Evolutionary conservation across 2,888 invertebrate species (phyloP).

Genomic region (Chaitophorus viminalis): DNA sequence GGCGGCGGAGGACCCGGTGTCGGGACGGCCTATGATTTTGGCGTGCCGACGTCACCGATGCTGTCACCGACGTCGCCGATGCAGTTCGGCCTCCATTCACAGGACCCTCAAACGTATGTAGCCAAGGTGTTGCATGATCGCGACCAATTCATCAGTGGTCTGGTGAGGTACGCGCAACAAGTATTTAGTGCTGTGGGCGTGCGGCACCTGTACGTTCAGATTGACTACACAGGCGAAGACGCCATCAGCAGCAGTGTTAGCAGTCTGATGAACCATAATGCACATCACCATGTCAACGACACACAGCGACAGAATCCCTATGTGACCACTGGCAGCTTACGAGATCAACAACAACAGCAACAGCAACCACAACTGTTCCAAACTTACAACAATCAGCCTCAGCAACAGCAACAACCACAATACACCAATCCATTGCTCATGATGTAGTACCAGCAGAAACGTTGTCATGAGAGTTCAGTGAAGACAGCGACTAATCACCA

Average conservation of each 20-base stretch:
- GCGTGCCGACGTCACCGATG: not conserved
- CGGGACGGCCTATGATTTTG: slow-evolving; percentile 41
- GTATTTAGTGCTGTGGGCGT: slow-evolving; percentile 94
- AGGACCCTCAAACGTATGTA: not conserved
- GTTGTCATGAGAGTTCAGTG: not conserved
- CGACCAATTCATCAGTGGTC: slow-evolving; percentile 21
- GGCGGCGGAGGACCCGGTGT: slow-evolving; percentile 67
- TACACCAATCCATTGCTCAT: slow-evolving; percentile 29
- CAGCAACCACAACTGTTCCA: not conserved
- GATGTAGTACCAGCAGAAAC: not conserved
- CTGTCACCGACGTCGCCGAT: not conserved
- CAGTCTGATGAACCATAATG: not conserved
- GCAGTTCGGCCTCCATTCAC: too few relatives aligned
- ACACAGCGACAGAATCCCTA: slow-evolving; percentile 6
- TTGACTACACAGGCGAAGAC: slow-evolving; percentile 81
- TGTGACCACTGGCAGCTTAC: not conserved
- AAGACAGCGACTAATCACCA: not conserved
- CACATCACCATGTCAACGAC: slow-evolving; percentile 12
- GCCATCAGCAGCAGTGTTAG: not conserved
- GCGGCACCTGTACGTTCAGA: slow-evolving; percentile 89
- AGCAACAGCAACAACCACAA: not conserved
- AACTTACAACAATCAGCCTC: too few relatives aligned
- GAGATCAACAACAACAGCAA: not conserved
- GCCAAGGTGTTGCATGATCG: slow-evolving; percentile 6
- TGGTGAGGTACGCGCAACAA: slow-evolving; percentile 44